Conservation (phyloP, 2,888 invertebrate species). For the Octodonta nipae region DNA sequence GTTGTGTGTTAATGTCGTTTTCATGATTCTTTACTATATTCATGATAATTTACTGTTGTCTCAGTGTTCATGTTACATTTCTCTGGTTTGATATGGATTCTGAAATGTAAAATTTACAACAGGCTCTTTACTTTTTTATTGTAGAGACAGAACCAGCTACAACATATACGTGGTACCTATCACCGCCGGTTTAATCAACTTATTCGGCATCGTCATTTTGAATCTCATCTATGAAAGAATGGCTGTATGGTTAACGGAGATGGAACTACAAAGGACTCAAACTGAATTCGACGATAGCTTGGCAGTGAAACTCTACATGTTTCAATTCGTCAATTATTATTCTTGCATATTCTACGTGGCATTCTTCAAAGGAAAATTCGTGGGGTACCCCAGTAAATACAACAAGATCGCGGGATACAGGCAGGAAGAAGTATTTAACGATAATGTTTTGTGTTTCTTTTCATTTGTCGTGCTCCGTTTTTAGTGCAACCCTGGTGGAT, state of each 20-base stretch:
- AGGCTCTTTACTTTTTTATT: too few species aligned
- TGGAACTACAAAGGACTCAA: conserved; percentile 66
- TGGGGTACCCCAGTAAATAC: conserved; percentile 65
- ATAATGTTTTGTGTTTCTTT: background rate
- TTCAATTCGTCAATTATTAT: conserved; percentile 83
- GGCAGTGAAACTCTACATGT: conserved; percentile 72
- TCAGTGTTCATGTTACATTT: too few species aligned
- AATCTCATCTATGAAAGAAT: conserved; percentile 54
- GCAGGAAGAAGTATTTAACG: conserved; percentile 55
- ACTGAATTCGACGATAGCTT: conserved; percentile 77
- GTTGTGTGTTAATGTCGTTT: too few species aligned
- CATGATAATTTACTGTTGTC: too few species aligned
- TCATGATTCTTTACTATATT: too few species aligned
- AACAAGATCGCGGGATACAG: conserved; percentile 55
- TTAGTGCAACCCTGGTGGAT: conserved; percentile 71
- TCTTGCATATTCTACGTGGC: conserved; percentile 78
- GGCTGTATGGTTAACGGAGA: conserved; percentile 56
- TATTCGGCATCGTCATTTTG: conserved; percentile 60
- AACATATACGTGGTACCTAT: conserved; percentile 56
- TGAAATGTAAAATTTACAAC: too few species aligned
- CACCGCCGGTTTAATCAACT: conserved; percentile 65
- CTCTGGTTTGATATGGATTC: too few species aligned
- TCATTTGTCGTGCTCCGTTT: conserved; percentile 15
- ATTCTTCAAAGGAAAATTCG: conserved; percentile 63
- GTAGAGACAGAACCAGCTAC: conserved; percentile 40